A percentile compares a stretch with the other conserved stretches of the same genome.
These are phyloP conservation scores for Nephrotoma guestfalica DNA, from an alignment of 2,888 invertebrate genomes.

Conservation along the genomic window DNA sequence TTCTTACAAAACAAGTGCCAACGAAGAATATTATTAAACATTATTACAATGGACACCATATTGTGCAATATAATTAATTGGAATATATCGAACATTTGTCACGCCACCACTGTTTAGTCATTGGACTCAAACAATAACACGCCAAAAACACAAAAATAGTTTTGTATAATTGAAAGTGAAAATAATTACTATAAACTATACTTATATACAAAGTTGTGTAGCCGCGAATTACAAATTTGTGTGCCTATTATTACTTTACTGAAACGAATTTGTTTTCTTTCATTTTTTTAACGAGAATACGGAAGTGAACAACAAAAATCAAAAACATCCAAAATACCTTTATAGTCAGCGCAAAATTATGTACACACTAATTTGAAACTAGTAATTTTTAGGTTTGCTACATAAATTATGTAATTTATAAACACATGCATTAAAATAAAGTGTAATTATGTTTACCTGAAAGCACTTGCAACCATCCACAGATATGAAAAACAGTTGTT, in stretches of 20 bases:
- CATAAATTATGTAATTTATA: not conserved
- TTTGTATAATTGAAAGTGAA: not conserved
- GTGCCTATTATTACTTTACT: not conserved
- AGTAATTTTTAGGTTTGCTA: not conserved
- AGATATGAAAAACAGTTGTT: constrained; percentile 80
- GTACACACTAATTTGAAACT: not conserved
- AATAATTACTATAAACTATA: not conserved
- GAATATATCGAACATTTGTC: not conserved
- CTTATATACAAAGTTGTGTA: not conserved
- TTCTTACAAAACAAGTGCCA: not conserved
- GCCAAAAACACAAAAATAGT: not conserved
- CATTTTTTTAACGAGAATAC: not conserved
- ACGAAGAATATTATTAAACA: not conserved
- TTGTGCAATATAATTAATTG: not conserved
- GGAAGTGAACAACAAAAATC: not conserved
- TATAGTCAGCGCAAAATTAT: not conserved
- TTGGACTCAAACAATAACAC: not conserved
- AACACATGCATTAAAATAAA: not conserved
- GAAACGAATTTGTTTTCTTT: not conserved
- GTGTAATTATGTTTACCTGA: constrained; percentile 55
- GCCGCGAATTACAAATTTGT: not conserved
- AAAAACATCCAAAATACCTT: not conserved
- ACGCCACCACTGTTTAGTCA: not conserved
- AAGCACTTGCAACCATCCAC: constrained; percentile 90
- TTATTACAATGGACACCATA: not conserved